Evolutionary conservation across 2,113 vertebrate genomes (phyloP), one percentile per base, ranked within the genome.

Genomic region (Syngnathus typhle): DNA sequence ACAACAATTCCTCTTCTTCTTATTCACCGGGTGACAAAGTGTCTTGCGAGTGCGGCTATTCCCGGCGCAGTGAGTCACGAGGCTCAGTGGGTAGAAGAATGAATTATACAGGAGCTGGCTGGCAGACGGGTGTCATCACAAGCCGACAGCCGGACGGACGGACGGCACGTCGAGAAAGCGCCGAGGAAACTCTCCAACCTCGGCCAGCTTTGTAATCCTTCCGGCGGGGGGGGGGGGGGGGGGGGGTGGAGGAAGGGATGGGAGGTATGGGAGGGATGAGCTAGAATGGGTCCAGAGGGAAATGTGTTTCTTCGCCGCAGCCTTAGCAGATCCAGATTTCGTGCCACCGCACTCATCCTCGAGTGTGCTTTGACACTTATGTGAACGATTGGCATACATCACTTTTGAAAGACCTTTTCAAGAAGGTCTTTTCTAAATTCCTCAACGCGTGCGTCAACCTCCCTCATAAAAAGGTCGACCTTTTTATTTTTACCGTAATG

Each of bases 31-130:
- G 6, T 21, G 49, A 52, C 49, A 21, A 52, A 21, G 49, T 18
- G 18, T 49, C 18, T 19, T 19, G 16, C 19, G 47, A 49, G 47
- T 8, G 19, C 49, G 47, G 18, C 47, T 51, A 51, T 51, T n/a
- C 18, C 47, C 47, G 49, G 49, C 46, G 46, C 46, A 1, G 15
- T 46, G 43, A 46, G 43, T 46, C 43, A 46, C 43, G 12, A 46
- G 43, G 43, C 47, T 49, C 47, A 19, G 18, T 49, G 69, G 36
- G 66, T 76, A 64, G 73, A 71, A 68, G 1, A 38, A 75, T 52
- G 49, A n/a, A 21, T 21, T 21, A 9, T 52, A 21, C 49, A 21
- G 49, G 7, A 52, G 49, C 19, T n/a, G 49, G 49, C 19, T n/a
- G 49, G 49, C 49, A 21, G 49, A 52, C 49, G 2, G 49, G 49